Base-by-base conservation (phyloP, 2,113 vertebrate species). In the human region DNA sequence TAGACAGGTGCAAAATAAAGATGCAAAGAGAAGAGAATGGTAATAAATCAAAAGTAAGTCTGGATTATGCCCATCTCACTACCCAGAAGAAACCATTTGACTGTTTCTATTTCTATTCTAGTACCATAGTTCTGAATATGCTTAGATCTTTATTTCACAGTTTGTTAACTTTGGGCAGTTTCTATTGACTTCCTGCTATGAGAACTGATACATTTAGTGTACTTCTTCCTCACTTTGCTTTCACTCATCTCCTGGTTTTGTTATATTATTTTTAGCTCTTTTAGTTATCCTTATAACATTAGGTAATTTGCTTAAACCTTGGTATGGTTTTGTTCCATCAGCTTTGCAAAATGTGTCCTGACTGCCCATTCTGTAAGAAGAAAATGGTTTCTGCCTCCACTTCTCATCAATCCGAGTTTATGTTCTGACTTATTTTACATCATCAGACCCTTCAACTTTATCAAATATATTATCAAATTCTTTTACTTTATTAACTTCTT, bases 251-350 rank as follows among this genome's bases (percentile, higher is more conserved):
- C 32, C 57, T 68, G 50, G 40, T 30, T 81, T 66, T 75, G 55
- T 55, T 50, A 27, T 1, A 52, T 32, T 86, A 22, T 59, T 73
- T 57, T 64, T 27, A 10, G 40, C 35, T 73, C 25, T 61, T 40
- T 57, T 32, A 25, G 66, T 12, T n/a, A 20, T 50, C 66, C 35
- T 52, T 64, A 40, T 6, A 38, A 35, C 5, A 8, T 50, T 32
- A 23, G 70, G 40, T 57, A 12, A 27, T n/a, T 50, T 45, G 82
- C 23, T 38, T 30, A 57, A 45, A 32, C 3, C 5, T 25, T 23
- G 16, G 6, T 8, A 0, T 5, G 25, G 3, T 35, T n/a, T 4
- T 18, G 30, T 13, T 18, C 14, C 13, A 6, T 13, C 25, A 14
- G 45, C 57, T 57, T 76, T 55, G 8, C 55, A 12, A 12, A 32